Evolutionary conservation across 2,888 invertebrate genomes (phyloP), one percentile per base, ranked within the genome.

Genomic region (Candidula unifasciata): DNA sequence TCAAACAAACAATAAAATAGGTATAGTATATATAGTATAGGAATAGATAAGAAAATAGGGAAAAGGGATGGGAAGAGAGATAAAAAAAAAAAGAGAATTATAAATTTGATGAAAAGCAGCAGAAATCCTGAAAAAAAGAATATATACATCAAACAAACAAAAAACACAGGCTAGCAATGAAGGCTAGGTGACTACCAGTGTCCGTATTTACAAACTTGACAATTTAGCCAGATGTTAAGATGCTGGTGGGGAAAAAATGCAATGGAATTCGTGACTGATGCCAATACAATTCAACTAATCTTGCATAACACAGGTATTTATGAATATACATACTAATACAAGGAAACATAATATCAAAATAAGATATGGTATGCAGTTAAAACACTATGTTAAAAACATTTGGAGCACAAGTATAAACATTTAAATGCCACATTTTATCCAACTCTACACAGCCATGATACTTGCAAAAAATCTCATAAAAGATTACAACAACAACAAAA

Each of bases 231-330:
- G 44, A 64, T 37, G 33, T 24, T n/a, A 8, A 64, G n/a, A 18
- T 0, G 44, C 8, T 6, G 44, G 2, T 44, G 44, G 44, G 44
- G 44, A 13, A 52, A 6, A 69, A 44, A 68, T 24, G 33, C 2
- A 33, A 68, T 76, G 82, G 82, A 82, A 82, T 82, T 76, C 82
- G 64, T 82, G 74, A 74, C 64, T 82, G 68, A 74, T 57, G 52
- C 80, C 71, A 81, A 82, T 64, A 82, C 3, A 54, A 71, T 57
- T 24, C 18, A 74, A 44, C 44, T 21, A 13, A 74, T 44, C 69
- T 52, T 73, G 73, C 73, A n/a, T 27, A 44, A 73, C 16, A 54
- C 30, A 54, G 54, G 13, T 44, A 74, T 18, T 74, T 30, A 27
- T 54, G 74, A 18, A 24, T 30, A 54, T 18, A 74, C 18, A 18